Conservation (phyloP, 2,113 vertebrate species). For the Petroica traversi region DNA sequence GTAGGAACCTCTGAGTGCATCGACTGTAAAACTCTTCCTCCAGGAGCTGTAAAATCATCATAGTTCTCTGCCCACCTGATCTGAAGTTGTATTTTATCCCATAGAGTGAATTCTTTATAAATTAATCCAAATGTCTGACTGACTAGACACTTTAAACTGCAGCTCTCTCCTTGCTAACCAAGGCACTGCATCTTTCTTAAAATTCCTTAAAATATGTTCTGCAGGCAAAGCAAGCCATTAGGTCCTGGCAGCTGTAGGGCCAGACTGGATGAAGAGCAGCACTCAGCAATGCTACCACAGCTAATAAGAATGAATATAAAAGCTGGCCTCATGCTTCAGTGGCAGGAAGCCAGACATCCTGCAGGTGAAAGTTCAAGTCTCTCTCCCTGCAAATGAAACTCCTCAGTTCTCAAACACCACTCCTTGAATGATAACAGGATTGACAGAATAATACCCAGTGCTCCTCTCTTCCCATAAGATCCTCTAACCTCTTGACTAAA, state of each 20-base stretch:
- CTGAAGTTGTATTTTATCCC: neutral
- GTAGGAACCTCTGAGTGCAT: neutral
- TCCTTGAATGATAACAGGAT: neutral
- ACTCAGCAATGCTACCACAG: neutral
- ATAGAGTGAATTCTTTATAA: neutral
- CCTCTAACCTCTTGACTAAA: neutral
- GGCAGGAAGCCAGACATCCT: neutral
- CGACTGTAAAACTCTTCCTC: neutral
- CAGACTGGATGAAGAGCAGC: neutral
- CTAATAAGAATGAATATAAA: neutral
- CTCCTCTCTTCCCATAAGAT: neutral
- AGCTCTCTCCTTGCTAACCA: neutral
- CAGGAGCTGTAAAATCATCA: neutral
- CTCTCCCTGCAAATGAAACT: neutral
- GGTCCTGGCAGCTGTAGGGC: neutral
- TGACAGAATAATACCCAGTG: neutral
- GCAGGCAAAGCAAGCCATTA: neutral
- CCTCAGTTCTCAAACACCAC: neutral
- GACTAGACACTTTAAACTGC: neutral
- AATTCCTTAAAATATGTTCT: neutral
- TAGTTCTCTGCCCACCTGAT: neutral
- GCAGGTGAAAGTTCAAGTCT: neutral
- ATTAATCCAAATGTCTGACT: neutral
- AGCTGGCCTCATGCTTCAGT: neutral
- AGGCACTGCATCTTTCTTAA: neutral